Evolutionary conservation across 2,113 vertebrate genomes (phyloP).

Genomic region (Eira barbara): DNA sequence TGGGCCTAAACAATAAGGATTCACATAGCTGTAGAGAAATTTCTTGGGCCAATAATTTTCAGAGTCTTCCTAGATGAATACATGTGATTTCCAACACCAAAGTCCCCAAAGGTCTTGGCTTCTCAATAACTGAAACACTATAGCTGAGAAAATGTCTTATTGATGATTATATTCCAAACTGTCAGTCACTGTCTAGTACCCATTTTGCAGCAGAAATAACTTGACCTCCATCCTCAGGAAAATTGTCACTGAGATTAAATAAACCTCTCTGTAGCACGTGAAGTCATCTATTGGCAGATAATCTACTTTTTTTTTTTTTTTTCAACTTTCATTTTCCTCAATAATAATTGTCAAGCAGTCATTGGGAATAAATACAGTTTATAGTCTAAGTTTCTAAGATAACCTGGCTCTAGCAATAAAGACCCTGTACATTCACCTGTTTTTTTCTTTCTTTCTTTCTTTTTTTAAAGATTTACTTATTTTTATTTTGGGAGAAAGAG

Average conservation of each 20-base stretch:
- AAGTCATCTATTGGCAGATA: not conserved
- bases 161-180: not conserved
- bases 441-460: not conserved
- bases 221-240: not conserved
- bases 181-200: not conserved
- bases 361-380: not conserved
- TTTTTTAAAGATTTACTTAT: not conserved
- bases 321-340: not conserved
- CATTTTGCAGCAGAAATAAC: not conserved
- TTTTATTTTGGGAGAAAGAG: not conserved
- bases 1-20: not conserved
- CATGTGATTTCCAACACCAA: not conserved
- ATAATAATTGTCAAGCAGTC: not conserved
- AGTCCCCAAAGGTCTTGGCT: not conserved
- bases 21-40: not conserved
- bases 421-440: not conserved
- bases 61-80: not conserved
- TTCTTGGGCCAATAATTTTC: not conserved
- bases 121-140: not conserved
- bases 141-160: not conserved
- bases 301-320: not conserved
- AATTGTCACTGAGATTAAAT: not conserved
- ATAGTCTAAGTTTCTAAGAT: constrained; percentile 4
- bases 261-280: not conserved
- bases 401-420: not conserved